These are phyloP conservation scores for Galagoides demidoff DNA, from an alignment of 2,797 vertebrate species.

Conservation along the genomic window DNA sequence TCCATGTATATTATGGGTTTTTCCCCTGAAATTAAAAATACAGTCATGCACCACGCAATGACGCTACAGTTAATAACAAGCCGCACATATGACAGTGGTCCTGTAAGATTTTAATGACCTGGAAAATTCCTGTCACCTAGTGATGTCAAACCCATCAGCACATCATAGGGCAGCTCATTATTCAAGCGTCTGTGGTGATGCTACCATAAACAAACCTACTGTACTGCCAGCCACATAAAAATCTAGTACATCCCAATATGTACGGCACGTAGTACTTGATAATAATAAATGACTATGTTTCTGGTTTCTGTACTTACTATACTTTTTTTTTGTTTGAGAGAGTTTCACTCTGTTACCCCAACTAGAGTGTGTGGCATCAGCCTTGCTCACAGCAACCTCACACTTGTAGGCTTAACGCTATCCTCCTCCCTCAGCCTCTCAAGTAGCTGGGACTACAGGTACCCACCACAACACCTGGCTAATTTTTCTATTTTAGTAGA, in stretches of 20 bases:
- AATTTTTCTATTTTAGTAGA: no score
- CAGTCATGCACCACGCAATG: not conserved
- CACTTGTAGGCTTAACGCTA: no score
- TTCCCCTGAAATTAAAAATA: constrained; percentile 7
- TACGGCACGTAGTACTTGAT: not conserved
- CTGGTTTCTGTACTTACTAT: not conserved
- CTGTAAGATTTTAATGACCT: not conserved
- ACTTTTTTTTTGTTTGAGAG: no score
- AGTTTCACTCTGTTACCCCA: no score
- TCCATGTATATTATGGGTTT: not conserved
- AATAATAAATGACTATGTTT: not conserved
- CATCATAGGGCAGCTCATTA: not conserved
- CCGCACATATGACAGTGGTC: not conserved
- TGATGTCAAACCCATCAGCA: not conserved
- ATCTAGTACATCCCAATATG: not conserved
- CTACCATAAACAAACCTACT: not conserved
- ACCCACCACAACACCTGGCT: no score
- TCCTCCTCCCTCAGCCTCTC: no score
- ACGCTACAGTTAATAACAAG: not conserved
- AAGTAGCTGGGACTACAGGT: no score
- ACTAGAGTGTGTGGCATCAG: no score
- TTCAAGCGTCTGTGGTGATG: not conserved
- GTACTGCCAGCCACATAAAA: not conserved
- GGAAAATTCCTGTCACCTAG: not conserved
- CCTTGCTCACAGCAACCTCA: no score